Conservation (phyloP, 2,888 invertebrate genomes). For the Drymonia ruficornis region DNA sequence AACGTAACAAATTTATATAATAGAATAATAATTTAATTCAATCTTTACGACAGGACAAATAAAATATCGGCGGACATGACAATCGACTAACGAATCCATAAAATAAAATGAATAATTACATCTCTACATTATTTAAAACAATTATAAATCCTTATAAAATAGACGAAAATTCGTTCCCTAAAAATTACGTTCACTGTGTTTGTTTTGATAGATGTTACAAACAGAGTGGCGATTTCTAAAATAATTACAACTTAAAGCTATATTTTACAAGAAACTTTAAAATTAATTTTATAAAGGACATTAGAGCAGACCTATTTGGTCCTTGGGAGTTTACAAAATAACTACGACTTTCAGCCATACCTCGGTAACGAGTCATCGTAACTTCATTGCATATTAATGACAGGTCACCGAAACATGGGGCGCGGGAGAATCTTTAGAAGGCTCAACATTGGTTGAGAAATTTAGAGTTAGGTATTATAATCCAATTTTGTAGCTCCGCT, state of each 20-base stretch:
- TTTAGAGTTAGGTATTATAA: slow-evolving; percentile 61
- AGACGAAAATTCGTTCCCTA: too few species aligned
- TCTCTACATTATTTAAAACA: too few species aligned
- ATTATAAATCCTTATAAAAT: too few species aligned
- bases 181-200: too few species aligned
- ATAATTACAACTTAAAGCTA: slow-evolving; percentile 2
- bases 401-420: slow-evolving; percentile 39
- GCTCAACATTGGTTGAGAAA: slow-evolving; percentile 55
- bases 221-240: not conserved
- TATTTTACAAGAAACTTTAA: not conserved
- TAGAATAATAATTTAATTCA: too few species aligned
- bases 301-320: not conserved
- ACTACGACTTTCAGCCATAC: slow-evolving; percentile 27
- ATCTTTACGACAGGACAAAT: too few species aligned
- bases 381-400: slow-evolving; percentile 12
- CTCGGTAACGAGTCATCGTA: slow-evolving; percentile 35
- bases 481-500: slow-evolving; percentile 79
- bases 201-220: too few species aligned
- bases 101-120: too few species aligned
- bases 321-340: slow-evolving; percentile 3
- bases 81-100: too few species aligned
- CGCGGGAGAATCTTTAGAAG: slow-evolving; percentile 54
- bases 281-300: not conserved
- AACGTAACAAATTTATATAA: too few species aligned
- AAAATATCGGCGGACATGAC: too few species aligned